Evolutionary conservation across 2,888 invertebrate species (phyloP).

Genomic region (Dicyrtoma fusca): DNA sequence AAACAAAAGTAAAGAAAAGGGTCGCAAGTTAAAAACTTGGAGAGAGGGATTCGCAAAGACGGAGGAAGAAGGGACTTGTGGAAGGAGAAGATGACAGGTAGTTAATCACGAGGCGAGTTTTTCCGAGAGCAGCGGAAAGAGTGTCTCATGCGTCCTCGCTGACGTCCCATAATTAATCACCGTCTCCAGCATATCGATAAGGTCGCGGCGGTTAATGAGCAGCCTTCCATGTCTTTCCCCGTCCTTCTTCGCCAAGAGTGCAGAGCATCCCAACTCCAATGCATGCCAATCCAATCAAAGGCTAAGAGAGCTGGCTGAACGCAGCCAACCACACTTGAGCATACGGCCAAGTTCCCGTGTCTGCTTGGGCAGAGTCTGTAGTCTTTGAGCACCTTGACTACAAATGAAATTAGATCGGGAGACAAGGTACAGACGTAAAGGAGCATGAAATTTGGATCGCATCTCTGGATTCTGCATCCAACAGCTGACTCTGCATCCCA

Average conservation of each 20-base stretch:
- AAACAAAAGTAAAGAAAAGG: background rate
- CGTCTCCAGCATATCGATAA: conserved; percentile 29
- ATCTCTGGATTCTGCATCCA: background rate
- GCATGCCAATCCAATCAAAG: background rate
- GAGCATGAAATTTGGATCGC: background rate
- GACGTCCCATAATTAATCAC: conserved; percentile 56
- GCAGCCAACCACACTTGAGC: background rate
- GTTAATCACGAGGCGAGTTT: conserved; percentile 51
- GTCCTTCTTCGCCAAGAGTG: no score
- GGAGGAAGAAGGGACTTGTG: conserved; percentile 9
- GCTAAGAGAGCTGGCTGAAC: background rate
- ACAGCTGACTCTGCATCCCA: background rate
- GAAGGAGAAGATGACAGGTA: conserved; percentile 55
- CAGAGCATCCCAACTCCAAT: background rate
- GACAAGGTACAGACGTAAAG: background rate
- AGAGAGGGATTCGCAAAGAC: background rate
- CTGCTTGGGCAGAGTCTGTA: background rate
- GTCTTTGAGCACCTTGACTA: background rate
- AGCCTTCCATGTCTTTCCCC: conserved; percentile 8
- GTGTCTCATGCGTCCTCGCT: conserved; percentile 50
- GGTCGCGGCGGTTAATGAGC: conserved; percentile 31
- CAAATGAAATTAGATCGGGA: conserved; percentile 3
- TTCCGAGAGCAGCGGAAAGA: conserved; percentile 43
- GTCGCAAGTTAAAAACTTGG: background rate
- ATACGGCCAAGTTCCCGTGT: no score